A percentile compares a stretch with the other conserved stretches of the same genome.
Conservation (phyloP, 1,140 invertebrate species). For the Camponotus floridanus region DNA sequence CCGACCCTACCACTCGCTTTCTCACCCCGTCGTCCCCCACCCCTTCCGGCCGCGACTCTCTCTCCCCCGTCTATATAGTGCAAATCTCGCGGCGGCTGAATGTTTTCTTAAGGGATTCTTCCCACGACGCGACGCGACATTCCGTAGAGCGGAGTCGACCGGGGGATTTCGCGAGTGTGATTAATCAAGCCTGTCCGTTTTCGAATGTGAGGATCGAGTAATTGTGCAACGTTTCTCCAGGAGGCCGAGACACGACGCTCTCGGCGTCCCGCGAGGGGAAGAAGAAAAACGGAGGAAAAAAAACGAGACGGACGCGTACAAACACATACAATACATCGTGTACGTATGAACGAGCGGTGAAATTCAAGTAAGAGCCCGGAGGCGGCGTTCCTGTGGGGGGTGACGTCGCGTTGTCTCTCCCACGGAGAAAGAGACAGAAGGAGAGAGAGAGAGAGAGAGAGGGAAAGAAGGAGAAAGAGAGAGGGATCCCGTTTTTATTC, state of each 20-base stretch:
- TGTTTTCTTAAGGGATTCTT: conserved; percentile 85
- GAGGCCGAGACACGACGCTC: conserved; percentile 1
- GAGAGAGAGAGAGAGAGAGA: too few relatives aligned
- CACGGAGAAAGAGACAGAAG: conserved; percentile 60
- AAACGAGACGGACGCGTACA: background rate
- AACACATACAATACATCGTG: background rate
- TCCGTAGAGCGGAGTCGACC: conserved; percentile 63
- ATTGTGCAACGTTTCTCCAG: background rate
- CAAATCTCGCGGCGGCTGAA: conserved; percentile 84
- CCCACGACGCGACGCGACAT: conserved; percentile 80
- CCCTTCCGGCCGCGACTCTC: conserved; percentile 75
- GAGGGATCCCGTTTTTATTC: conserved; percentile 75
- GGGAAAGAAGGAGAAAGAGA: too few relatives aligned
- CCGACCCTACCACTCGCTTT: background rate
- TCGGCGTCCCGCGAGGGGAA: conserved; percentile 24
- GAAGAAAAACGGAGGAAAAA: background rate
- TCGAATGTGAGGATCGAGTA: background rate
- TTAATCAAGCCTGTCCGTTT: too few relatives aligned
- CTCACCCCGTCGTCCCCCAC: conserved; percentile 66
- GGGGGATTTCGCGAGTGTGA: conserved; percentile 74
- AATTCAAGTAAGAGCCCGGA: background rate
- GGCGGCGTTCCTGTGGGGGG: conserved; percentile 78
- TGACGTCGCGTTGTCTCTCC: conserved; percentile 80
- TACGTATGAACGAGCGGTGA: background rate
- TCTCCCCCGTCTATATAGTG: conserved; percentile 80